phyloP scores from a whole-genome alignment of 2,113 vertebrate genomes.

The Chaenogobius annularis region DNA sequence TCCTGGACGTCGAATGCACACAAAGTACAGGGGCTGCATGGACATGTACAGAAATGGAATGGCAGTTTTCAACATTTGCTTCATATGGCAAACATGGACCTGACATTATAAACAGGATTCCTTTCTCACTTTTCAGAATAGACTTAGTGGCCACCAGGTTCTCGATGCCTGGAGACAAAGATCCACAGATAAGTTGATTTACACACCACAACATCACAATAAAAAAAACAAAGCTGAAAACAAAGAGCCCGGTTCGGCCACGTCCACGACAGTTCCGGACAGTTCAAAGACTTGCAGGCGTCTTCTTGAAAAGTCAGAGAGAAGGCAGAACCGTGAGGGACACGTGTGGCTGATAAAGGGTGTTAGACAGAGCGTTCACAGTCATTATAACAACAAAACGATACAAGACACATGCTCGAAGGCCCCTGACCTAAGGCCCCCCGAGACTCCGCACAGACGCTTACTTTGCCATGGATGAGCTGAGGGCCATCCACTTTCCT shows the following conservation, averaged over 20 bases:
- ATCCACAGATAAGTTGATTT: constrained; percentile 1
- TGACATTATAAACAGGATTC: constrained; percentile 5
- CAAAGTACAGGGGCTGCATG: not conserved
- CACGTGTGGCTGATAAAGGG: constrained; percentile 8
- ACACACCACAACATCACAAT: constrained; percentile 4
- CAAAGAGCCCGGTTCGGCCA: not conserved
- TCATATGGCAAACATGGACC: not conserved
- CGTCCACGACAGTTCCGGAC: not conserved
- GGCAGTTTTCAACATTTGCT: constrained; percentile 2
- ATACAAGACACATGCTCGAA: not conserved
- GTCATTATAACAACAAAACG: constrained; percentile 18
- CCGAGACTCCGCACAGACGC: not conserved
- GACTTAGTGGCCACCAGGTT: not conserved
- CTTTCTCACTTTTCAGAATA: not conserved
- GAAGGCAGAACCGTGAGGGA: constrained; percentile 10
- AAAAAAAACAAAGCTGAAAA: not conserved
- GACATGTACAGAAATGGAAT: not conserved
- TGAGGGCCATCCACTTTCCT: not conserved
- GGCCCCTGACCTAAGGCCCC: not conserved
- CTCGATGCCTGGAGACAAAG: not conserved
- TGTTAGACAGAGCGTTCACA: constrained; percentile 25
- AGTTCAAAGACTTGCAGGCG: not conserved
- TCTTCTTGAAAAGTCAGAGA: constrained; percentile 12
- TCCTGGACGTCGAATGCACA: not conserved
- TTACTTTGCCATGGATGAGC: not conserved